A percentile compares a stretch with the other conserved stretches of the same genome.
Conservation (phyloP, 2,797 vertebrate genomes). For the Chromis chromis region DNA sequence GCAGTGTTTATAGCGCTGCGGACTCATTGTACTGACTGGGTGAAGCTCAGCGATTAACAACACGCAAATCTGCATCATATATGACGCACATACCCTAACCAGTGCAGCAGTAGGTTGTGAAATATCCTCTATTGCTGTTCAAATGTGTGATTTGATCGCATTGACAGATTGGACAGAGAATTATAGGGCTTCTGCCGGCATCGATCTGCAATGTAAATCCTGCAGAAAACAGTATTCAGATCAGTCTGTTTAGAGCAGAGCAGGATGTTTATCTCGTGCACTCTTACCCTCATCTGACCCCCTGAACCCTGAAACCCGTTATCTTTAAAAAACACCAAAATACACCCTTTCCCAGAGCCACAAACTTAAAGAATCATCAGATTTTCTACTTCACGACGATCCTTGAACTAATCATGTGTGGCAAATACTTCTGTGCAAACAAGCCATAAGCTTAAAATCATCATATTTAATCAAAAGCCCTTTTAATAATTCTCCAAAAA, state of each 20-base stretch:
- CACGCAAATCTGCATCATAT: conserved; percentile 1
- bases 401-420: no score
- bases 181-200: background rate
- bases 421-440: no score
- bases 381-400: no score
- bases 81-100: conserved; percentile 36
- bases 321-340: no score
- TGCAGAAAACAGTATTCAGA: background rate
- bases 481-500: no score
- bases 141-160: conserved; percentile 26
- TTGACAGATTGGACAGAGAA: conserved; percentile 18
- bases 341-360: no score
- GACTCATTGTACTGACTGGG: conserved; percentile 7
- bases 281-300: no score
- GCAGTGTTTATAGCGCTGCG: conserved; percentile 17
- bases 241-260: background rate
- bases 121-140: conserved; percentile 47
- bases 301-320: no score
- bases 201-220: background rate
- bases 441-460: no score
- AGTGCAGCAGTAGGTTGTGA: conserved; percentile 39
- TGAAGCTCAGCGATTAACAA: conserved; percentile 21
- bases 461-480: no score
- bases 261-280: background rate
- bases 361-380: no score